Base-by-base conservation (phyloP, 1,140 invertebrate species). In the Camponotus vicinus region DNA sequence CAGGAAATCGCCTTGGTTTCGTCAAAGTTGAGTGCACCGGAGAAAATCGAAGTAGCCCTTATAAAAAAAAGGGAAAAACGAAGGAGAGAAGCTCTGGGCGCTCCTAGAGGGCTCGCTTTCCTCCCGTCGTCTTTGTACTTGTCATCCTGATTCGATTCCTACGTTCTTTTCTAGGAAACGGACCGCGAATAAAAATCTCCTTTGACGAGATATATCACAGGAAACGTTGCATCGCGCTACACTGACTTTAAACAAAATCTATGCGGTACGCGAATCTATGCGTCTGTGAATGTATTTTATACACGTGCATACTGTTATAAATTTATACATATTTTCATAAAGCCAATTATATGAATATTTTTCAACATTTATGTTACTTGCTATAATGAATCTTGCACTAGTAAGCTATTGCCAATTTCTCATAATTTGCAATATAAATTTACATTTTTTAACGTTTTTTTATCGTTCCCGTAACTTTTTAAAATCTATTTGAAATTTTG, bases 91-190 rank as follows among this genome's bases (percentile, higher is more conserved):
- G 52, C 80, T 66, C 4, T 45, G 80, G 64, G 55, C 82, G 66
- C 63, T 85, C 49, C 57, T 57, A 57, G 45, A 70, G 67, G 78
- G 78, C 59, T 90, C 89, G 77, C 73, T 90, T 86, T 90, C 86
- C 61, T 83, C 66, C 89, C 75, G 89, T 88, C 77, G 86, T 40
- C 89, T 90, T 90, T 90, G 89, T 90, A 84, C 89, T 90, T 89
- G 89, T 90, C 89, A 90, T 90, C 77, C 71, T 90, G 89, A 90
- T 90, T 90, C 86, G 86, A 90, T 90, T 90, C 88, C 75, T 87
- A 34, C 76, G 76, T 88, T 79, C 89, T 90, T 78, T 87, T 71
- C 80, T 77, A 88, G 86, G 86, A 90, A 90, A 90, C 89, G 88
- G 89, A 90, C 88, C 86, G 88, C 88, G 82, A 88, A 90, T 90